Conservation (phyloP, 2,888 invertebrate genomes). For the Drepanosiphum platanoidis region DNA sequence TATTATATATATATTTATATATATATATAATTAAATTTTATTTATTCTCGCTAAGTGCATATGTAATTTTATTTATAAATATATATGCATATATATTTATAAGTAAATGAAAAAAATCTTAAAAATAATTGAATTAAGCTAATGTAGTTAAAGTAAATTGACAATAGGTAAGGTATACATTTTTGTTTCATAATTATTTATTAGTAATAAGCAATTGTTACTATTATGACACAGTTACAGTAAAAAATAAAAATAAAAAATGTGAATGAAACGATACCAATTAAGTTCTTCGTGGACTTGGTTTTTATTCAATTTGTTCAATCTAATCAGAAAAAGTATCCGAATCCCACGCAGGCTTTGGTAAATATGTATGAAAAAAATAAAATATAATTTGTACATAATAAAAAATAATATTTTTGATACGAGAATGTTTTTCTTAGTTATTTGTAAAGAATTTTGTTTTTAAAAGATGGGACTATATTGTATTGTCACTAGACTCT, state of each 20-base stretch:
- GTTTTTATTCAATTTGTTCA: background rate
- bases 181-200: background rate
- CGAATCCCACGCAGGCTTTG: background rate
- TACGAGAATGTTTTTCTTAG: background rate
- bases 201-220: too few species aligned
- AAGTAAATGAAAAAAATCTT: slow-evolving; percentile 4
- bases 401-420: background rate
- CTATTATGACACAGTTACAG: too few species aligned
- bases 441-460: background rate
- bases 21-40: slow-evolving; percentile 29
- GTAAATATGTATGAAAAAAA: background rate
- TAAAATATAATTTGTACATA: background rate
- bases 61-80: slow-evolving; percentile 5
- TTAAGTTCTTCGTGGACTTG: background rate
- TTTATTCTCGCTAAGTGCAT: slow-evolving; percentile 21
- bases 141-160: slow-evolving; percentile 16
- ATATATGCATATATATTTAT: background rate
- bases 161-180: background rate
- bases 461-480: background rate
- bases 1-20: too few species aligned
- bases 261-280: background rate
- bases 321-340: background rate
- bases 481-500: too few species aligned
- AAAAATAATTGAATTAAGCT: slow-evolving; percentile 27
- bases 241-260: too few species aligned